These are phyloP conservation scores for Nymphalis c-album DNA, from an alignment of 2,888 invertebrate genomes.

Conservation along the genomic window DNA sequence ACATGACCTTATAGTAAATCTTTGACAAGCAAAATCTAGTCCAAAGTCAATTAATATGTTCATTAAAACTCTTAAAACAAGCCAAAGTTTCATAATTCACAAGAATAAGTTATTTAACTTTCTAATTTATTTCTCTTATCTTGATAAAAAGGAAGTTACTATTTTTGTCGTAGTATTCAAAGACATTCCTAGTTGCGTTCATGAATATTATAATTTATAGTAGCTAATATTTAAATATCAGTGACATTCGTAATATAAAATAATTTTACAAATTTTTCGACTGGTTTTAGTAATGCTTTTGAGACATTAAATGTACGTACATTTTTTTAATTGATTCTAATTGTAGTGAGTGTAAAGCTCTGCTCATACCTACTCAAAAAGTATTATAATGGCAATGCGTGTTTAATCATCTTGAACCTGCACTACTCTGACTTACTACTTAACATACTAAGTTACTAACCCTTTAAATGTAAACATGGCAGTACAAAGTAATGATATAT, in stretches of 20 bases:
- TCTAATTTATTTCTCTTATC: constrained; percentile 27
- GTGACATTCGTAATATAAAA: not conserved
- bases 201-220: not conserved
- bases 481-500: too few relatives aligned
- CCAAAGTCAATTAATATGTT: constrained; percentile 24
- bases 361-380: too few relatives aligned
- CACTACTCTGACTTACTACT: too few relatives aligned
- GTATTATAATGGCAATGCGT: too few relatives aligned
- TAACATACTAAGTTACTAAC: too few relatives aligned
- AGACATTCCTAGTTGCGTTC: not conserved
- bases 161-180: constrained; percentile 11
- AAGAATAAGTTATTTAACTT: constrained; percentile 15
- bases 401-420: too few relatives aligned
- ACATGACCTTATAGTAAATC: constrained; percentile 19
- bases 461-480: too few relatives aligned
- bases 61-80: constrained; percentile 24
- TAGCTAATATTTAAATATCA: constrained; percentile 5
- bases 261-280: not conserved
- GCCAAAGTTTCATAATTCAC: constrained; percentile 19
- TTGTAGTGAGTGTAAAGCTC: too few relatives aligned
- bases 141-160: constrained; percentile 14
- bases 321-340: not conserved
- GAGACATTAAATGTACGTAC: not conserved
- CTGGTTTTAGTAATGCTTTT: not conserved
- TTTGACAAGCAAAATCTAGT: constrained; percentile 13